phyloP scores from a whole-genome alignment of 1,140 invertebrate species.

The Prorops nasuta region DNA sequence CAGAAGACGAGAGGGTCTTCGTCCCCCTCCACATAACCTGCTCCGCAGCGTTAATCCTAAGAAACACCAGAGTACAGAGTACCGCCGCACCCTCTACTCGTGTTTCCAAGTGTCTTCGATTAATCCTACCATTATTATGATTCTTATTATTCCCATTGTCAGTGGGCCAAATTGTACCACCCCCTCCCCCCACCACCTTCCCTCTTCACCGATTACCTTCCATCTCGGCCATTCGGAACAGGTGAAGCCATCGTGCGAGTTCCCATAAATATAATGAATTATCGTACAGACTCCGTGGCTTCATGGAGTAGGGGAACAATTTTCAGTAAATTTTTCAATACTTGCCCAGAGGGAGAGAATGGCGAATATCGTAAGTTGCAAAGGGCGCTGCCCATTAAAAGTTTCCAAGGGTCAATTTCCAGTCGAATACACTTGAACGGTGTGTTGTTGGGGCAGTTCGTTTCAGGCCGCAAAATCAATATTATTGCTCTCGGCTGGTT shows the following conservation, averaged over 20 bases:
- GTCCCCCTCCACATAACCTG: neutral
- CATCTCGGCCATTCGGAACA: slow-evolving; percentile 9
- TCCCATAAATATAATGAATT: too few species aligned
- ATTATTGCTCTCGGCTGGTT: too few species aligned
- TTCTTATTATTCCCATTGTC: too few species aligned
- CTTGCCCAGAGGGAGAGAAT: slow-evolving; percentile 8
- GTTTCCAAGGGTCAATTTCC: slow-evolving; percentile 42
- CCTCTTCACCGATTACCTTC: too few species aligned
- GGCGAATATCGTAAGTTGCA: slow-evolving; percentile 3
- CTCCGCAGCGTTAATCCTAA: neutral
- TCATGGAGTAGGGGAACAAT: too few species aligned
- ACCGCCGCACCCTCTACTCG: neutral
- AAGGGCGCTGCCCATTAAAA: slow-evolving; percentile 33
- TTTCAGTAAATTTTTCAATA: too few species aligned
- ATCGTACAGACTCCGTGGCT: too few species aligned
- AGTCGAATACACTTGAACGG: slow-evolving; percentile 43
- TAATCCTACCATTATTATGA: too few species aligned
- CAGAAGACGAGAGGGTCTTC: slow-evolving; percentile 13
- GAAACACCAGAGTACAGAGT: too few species aligned
- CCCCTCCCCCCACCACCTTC: too few species aligned
- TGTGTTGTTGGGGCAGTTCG: slow-evolving; percentile 17
- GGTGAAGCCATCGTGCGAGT: neutral
- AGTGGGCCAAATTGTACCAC: too few species aligned
- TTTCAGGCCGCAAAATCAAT: slow-evolving; percentile 34
- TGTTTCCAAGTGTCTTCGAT: too few species aligned